Percentiles rank a stretch among this genome's conserved stretches.
Evolutionary conservation across 2,888 invertebrate species (phyloP).

Genomic region (Quadriops clusia): DNA sequence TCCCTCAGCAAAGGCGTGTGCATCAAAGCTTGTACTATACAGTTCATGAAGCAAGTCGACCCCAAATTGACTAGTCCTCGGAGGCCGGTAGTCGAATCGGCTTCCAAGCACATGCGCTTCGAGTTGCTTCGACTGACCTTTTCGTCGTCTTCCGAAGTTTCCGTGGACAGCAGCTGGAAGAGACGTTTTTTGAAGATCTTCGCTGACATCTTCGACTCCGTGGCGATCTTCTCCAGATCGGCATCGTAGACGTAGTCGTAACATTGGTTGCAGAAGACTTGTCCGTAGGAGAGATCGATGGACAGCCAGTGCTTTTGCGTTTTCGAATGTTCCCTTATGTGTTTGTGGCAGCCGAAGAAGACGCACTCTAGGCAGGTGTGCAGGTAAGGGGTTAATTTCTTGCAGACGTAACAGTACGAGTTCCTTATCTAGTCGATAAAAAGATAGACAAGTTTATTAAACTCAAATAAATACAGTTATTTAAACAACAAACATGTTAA

Average conservation of each 20-base stretch:
- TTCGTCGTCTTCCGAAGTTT: conserved; percentile 67
- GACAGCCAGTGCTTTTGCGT: conserved; percentile 72
- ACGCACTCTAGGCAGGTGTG: conserved; percentile 85
- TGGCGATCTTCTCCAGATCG: conserved; percentile 29
- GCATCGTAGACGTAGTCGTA: conserved; percentile 75
- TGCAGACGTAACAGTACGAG: conserved; percentile 61
- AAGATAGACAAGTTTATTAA: conserved; percentile 4
- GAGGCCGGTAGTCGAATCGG: conserved; percentile 77
- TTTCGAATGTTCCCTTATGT: conserved; percentile 78
- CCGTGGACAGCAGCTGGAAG: conserved; percentile 49
- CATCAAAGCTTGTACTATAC: conserved; percentile 89
- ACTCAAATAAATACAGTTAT: too few relatives aligned
- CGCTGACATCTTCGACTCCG: conserved; percentile 30
- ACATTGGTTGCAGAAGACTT: conserved; percentile 81
- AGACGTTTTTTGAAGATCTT: conserved; percentile 29
- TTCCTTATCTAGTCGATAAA: conserved; percentile 17
- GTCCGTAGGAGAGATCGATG: conserved; percentile 79
- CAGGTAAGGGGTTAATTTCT: conserved; percentile 63
- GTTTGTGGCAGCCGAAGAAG: conserved; percentile 85
- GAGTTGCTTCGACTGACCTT: too few relatives aligned
- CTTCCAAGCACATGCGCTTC: conserved; percentile 64
- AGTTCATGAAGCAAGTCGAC: conserved; percentile 98
- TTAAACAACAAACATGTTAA: too few relatives aligned
- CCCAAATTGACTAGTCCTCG: conserved; percentile 92
- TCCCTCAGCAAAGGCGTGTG: conserved; percentile 91